Base-by-base conservation (phyloP, 2,797 vertebrate species). In the Microctenopoma steveboyesi region DNA sequence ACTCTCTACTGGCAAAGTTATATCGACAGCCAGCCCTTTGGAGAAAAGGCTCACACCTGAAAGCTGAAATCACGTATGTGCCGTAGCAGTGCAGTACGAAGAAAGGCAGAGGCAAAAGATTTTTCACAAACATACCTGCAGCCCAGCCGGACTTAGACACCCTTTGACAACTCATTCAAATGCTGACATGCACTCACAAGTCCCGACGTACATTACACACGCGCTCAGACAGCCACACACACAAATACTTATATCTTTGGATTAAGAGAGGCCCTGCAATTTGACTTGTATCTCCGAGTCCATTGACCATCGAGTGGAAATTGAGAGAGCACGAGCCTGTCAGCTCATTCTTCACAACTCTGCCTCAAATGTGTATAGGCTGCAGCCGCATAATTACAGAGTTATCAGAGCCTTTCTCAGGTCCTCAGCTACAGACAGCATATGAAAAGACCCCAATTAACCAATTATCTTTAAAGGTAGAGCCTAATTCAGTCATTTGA, bases 401-500 rank as follows among this genome's bases (percentile, higher is more conserved):
- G 91, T 92, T 91, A 93, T 93, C 92, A 90, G 78, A 88, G 81
- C 88, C 83, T 88, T 92, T 92, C 85, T 79, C 62, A 56, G 84
- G 84, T 83, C 85, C 87, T 90, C 91, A 67, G 76, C 88, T 60
- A 54, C 70, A 82, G 91, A 91, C 91, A 90, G 91, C 85, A 73
- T 82, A 89, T 92, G 86, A 93, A 92, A 93, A 91, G 90, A 84
- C 83, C 65, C 88, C 91, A 93, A 94, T 94, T 93, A 94, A 90
- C 91, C 87, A 93, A 94, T 94, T 94, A 93, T 93, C 89, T 92
- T 82, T 92, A 89, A 91, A 93, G 90, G 89, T 92, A 86, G 90
- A 79, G 86, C 74, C 83, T 91, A 92, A 92, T 92, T 88, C 90
- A 90, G 89, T 92, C 91, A 91, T 90, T 90, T 79, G 86, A 89